phyloP scores from a whole-genome alignment of 2,888 invertebrate genomes.

The Chymomyza amoena region DNA sequence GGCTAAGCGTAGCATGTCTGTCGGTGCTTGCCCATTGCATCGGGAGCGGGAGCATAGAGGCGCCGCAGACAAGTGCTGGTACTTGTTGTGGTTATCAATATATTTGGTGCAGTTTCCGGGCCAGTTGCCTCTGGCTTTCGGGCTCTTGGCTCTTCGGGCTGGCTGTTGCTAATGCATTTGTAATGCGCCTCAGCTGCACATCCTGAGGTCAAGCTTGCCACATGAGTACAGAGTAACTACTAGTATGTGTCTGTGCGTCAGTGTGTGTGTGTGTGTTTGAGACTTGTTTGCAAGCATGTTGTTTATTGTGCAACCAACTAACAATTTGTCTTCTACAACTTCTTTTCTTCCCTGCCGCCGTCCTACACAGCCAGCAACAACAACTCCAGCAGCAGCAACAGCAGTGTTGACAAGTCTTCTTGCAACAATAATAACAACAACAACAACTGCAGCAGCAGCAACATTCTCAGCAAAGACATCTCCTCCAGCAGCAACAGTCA shows the following conservation, averaged over 20 bases:
- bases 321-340: slow-evolving; percentile 34
- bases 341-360: neutral
- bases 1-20: slow-evolving; percentile 2
- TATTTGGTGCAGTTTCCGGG: slow-evolving; percentile 46
- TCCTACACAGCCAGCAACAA: slow-evolving; percentile 18
- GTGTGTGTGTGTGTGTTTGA: slow-evolving; percentile 7
- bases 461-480: slow-evolving; percentile 47
- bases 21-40: neutral
- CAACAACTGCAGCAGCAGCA: slow-evolving; percentile 38
- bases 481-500: slow-evolving; percentile 43
- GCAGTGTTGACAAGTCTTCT: neutral
- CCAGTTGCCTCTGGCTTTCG: slow-evolving; percentile 5
- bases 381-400: slow-evolving; percentile 29
- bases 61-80: slow-evolving; percentile 53
- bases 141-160: slow-evolving; percentile 2
- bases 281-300: slow-evolving; percentile 36
- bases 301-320: slow-evolving; percentile 52
- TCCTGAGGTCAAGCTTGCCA: slow-evolving; percentile 39
- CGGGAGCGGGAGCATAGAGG: neutral
- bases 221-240: neutral
- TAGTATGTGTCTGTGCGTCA: neutral
- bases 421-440: slow-evolving; percentile 6
- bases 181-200: slow-evolving; percentile 75
- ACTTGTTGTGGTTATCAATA: slow-evolving; percentile 63
- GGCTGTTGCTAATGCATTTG: slow-evolving; percentile 74